Evolutionary conservation across 2,888 invertebrate species (phyloP), one percentile per base, ranked within the genome.

Genomic region (Plagodis dolabraria): DNA sequence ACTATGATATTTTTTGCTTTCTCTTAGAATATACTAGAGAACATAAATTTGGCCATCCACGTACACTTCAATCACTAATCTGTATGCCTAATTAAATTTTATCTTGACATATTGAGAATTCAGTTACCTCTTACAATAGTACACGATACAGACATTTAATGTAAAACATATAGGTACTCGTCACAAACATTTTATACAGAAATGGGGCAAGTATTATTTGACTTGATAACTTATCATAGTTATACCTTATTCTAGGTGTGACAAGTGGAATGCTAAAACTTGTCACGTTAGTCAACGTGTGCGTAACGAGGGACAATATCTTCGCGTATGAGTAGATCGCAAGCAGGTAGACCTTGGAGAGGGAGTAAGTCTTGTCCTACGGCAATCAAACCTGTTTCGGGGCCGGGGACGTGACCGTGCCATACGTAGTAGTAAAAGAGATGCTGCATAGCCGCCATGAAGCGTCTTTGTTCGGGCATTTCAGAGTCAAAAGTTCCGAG

Each of bases 361-460:
- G 95, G 93, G 6, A 95, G 86, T 10, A 94, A 92, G 80, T 97
- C 96, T 79, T 97, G 96, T 0, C 94, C 96, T 0, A 97, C 94
- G 33, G 95, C 92, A 43, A 96, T 87, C 11, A 96, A 93, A 8
- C 93, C 90, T 38, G 92, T 85, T 57, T 94, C 94, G 7, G 94
- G 93, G n/a, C 95, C 94, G 9, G 94, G 89, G 57, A 96, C 89
- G 66, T 93, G 94, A n/a, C 96, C 97, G 68, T 96, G 95, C 93
- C 96, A 95, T 1, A 97, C 96, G 74, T 94, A 98, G 73, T 96
- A 95, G 83, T 97, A 97, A 85, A 98, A 98, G 36, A 97, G 85
- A 66, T 96, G 95, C 77, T 97, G 97, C 93, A 97, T 96, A 9
- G 97, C 95, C 0, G 95, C 94, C 69, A 96, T 94, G 77, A 95